Evolutionary conservation across 1,140 invertebrate genomes (phyloP).

Genomic region (Pseudoatta argentina): DNA sequence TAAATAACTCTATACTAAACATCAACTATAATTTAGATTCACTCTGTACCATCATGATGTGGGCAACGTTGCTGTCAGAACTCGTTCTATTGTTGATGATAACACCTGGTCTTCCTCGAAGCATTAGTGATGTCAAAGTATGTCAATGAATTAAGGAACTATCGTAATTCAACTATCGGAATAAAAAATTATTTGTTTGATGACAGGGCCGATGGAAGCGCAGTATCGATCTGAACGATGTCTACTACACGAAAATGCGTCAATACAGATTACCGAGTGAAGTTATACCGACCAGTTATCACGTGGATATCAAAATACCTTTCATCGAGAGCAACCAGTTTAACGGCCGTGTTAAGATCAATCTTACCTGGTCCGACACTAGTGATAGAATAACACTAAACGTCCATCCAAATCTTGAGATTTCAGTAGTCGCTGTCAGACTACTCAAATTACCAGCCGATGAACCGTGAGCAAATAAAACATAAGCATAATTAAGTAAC

Average conservation of each 20-base stretch:
- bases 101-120: not conserved
- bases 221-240: conserved; percentile 80
- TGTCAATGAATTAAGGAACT: conserved; percentile 15
- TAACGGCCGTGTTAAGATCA: conserved; percentile 88
- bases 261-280: conserved; percentile 82
- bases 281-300: conserved; percentile 88
- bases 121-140: conserved; percentile 30
- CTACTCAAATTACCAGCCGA: conserved; percentile 71
- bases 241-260: conserved; percentile 69
- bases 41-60: conserved; percentile 54
- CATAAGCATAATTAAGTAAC: not conserved
- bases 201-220: conserved; percentile 63
- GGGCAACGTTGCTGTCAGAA: conserved; percentile 54
- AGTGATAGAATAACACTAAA: conserved; percentile 88
- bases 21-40: conserved; percentile 18
- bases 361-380: conserved; percentile 87
- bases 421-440: conserved; percentile 80
- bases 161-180: not conserved
- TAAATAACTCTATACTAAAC: not conserved
- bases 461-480: conserved; percentile 79
- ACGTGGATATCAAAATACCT: conserved; percentile 88
- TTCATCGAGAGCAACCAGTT: conserved; percentile 88
- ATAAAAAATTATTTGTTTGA: conserved; percentile 1
- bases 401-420: conserved; percentile 88
- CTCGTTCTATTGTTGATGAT: conserved; percentile 53